phyloP scores from a whole-genome alignment of 2,797 vertebrate genomes.

The Darevskia mixta region DNA sequence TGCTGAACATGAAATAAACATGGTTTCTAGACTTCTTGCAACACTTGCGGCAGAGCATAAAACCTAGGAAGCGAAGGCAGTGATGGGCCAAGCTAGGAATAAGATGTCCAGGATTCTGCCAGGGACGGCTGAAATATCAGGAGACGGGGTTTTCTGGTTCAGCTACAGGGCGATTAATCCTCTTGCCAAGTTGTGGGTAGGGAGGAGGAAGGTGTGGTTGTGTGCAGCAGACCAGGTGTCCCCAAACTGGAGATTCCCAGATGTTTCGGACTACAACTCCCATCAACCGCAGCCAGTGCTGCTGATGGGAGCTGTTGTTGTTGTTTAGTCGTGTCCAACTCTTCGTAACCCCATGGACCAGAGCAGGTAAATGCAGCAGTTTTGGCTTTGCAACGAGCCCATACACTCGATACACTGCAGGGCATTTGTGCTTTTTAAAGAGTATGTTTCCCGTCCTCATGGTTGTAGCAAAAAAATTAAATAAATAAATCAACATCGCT shows the following conservation, averaged over 20 bases:
- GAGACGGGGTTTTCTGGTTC: background rate
- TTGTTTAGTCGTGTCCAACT: no score
- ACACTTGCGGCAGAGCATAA: background rate
- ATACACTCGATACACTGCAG: background rate
- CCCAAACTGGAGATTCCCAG: no score
- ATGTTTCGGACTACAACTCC: no score
- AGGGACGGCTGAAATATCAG: slow-evolving; percentile 20
- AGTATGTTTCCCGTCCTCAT: background rate
- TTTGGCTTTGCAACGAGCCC: background rate
- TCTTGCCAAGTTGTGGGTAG: background rate
- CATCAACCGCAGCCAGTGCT: no score
- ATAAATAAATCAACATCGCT: background rate
- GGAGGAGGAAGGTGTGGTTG: background rate
- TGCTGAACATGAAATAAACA: slow-evolving; percentile 1
- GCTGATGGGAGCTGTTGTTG: no score
- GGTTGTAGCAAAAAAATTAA: background rate
- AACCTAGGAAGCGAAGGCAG: slow-evolving; percentile 8
- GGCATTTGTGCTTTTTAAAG: background rate
- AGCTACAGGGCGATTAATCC: slow-evolving; percentile 7
- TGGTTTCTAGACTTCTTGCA: slow-evolving; percentile 9
- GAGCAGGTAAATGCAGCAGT: background rate
- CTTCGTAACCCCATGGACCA: no score
- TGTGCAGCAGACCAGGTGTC: background rate
- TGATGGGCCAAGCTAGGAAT: background rate
- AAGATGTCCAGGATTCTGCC: background rate